phyloP scores from a whole-genome alignment of 1,140 invertebrate species.

The Nixonia krombeini region DNA sequence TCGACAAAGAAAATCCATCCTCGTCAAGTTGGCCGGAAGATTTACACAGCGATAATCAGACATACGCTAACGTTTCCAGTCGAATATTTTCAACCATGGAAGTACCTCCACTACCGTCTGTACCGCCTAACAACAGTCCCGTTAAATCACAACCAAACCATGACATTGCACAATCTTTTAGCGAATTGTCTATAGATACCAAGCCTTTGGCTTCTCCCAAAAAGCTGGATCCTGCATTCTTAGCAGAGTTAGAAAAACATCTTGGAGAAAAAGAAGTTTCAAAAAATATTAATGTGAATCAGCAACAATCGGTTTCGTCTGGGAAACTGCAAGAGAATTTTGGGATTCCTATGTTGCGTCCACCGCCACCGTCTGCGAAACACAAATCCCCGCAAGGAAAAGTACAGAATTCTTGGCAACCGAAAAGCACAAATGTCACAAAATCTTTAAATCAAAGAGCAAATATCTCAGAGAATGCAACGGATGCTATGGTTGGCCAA shows the following conservation, averaged over 20 bases:
- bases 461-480: conserved; percentile 46
- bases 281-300: conserved; percentile 67
- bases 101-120: conserved; percentile 39
- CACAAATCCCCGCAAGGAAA: conserved; percentile 58
- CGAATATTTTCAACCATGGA: background rate
- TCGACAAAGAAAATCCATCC: conserved; percentile 46
- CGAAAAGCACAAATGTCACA: conserved; percentile 58
- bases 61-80: conserved; percentile 55
- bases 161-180: conserved; percentile 60
- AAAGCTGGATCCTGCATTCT: conserved; percentile 74
- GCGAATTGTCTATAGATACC: conserved; percentile 55
- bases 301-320: conserved; percentile 7
- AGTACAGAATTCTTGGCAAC: conserved; percentile 62
- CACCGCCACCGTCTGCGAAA: conserved; percentile 65
- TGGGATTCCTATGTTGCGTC: conserved; percentile 65
- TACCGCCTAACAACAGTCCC: conserved; percentile 58
- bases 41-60: conserved; percentile 41
- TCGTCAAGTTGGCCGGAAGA: conserved; percentile 62
- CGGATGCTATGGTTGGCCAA: conserved; percentile 59
- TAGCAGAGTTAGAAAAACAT: conserved; percentile 77
- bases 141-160: conserved; percentile 57
- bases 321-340: conserved; percentile 56
- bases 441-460: conserved; percentile 51
- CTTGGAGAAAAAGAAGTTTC: conserved; percentile 72
- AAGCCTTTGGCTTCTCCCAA: conserved; percentile 48